These are phyloP conservation scores for Brachyopa scutellaris DNA, from an alignment of 2,888 invertebrate genomes.

Conservation along the genomic window DNA sequence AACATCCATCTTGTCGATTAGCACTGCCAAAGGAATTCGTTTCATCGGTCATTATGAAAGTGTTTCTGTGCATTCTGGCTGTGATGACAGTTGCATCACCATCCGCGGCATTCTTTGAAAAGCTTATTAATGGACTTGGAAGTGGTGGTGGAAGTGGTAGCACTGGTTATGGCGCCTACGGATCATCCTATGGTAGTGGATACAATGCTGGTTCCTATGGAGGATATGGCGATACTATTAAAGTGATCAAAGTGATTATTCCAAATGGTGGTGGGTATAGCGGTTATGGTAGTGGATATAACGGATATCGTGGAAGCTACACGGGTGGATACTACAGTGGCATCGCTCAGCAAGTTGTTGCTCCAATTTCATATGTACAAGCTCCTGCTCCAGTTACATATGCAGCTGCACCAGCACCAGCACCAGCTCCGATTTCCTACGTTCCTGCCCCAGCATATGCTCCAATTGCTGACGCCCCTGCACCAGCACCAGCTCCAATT, in stretches of 20 bases:
- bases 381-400: not conserved
- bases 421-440: not conserved
- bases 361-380: not conserved
- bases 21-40: slow-evolving; percentile 23
- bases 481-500: slow-evolving; percentile 5
- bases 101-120: slow-evolving; percentile 49
- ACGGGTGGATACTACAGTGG: not conserved
- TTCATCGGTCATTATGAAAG: slow-evolving; percentile 52
- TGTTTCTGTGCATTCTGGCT: slow-evolving; percentile 63
- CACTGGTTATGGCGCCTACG: not conserved
- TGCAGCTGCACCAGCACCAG: not conserved
- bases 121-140: slow-evolving; percentile 26
- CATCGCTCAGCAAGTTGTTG: not conserved
- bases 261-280: slow-evolving; percentile 12
- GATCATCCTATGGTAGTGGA: not conserved
- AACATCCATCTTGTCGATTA: slow-evolving; percentile 37
- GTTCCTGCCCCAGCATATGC: not conserved
- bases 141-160: slow-evolving; percentile 8
- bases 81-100: slow-evolving; percentile 55
- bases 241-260: slow-evolving; percentile 11
- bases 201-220: not conserved
- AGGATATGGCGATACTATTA: not conserved
- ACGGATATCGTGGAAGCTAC: slow-evolving; percentile 8
- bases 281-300: slow-evolving; percentile 20
- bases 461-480: not conserved